Evolutionary conservation across 2,113 vertebrate species (phyloP).

Genomic region (Vireo altiloquus): DNA sequence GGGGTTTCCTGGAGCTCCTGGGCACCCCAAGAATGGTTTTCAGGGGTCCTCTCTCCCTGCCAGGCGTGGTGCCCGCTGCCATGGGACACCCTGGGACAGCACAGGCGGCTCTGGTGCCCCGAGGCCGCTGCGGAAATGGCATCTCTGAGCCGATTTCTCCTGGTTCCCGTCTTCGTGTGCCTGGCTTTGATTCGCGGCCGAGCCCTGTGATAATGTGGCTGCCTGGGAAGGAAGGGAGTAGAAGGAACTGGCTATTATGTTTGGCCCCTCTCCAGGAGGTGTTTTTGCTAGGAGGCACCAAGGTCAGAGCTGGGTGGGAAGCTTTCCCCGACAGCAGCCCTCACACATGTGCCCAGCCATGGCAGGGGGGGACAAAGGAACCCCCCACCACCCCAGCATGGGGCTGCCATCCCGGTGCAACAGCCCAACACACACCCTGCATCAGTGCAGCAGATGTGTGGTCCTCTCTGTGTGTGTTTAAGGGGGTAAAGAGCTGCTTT

Average conservation of each 20-base stretch:
- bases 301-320: constrained; percentile 45
- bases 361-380: background rate
- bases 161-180: background rate
- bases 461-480: background rate
- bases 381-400: rapidly evolving
- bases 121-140: background rate
- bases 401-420: rapidly evolving
- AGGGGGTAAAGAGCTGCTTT: background rate
- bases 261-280: constrained; percentile 62
- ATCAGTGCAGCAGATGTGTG: rapidly evolving
- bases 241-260: constrained; percentile 57
- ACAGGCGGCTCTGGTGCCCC: background rate
- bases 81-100: background rate
- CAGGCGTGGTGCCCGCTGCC: rapidly evolving
- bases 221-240: constrained; percentile 69
- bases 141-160: background rate
- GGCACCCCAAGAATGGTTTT: rapidly evolving
- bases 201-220: constrained; percentile 57
- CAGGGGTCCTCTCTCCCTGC: background rate
- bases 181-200: constrained; percentile 2
- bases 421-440: background rate
- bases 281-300: constrained; percentile 14
- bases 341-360: background rate
- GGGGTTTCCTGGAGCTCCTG: background rate
- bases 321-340: background rate